phyloP scores from a whole-genome alignment of 2,888 invertebrate genomes.

The Pyrrhia umbra region DNA sequence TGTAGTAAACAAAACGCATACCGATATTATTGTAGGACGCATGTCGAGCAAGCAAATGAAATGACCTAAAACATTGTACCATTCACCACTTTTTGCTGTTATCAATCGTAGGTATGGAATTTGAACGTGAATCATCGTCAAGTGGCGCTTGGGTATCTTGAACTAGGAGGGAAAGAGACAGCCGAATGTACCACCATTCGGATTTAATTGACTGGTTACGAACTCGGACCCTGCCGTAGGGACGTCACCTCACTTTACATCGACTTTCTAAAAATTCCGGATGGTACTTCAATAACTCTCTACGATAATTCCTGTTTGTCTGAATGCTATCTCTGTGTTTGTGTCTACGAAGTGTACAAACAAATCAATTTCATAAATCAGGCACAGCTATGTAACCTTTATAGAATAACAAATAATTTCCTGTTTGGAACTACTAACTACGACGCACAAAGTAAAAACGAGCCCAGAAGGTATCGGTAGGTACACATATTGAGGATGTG shows the following conservation, averaged over 20 bases:
- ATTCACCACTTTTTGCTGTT: constrained; percentile 87
- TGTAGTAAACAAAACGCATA: constrained; percentile 76
- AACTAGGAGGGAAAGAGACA: constrained; percentile 84
- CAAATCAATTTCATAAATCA: constrained; percentile 44
- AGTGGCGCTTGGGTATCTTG: constrained; percentile 86
- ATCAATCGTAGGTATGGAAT: constrained; percentile 89
- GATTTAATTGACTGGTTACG: constrained; percentile 89
- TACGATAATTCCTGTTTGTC: constrained; percentile 78
- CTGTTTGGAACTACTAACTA: constrained; percentile 30
- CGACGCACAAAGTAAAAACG: constrained; percentile 25
- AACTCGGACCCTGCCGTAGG: constrained; percentile 87
- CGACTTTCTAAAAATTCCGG: constrained; percentile 88
- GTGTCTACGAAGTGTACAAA: constrained; percentile 39
- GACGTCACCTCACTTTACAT: constrained; percentile 86
- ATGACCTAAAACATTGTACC: constrained; percentile 83
- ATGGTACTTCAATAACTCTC: constrained; percentile 78
- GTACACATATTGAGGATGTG: constrained; percentile 42
- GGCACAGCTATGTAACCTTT: constrained; percentile 20
- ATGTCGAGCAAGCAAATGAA: constrained; percentile 79
- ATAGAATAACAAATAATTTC: constrained; percentile 31
- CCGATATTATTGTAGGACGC: constrained; percentile 70
- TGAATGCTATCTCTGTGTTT: constrained; percentile 65
- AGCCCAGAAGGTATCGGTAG: constrained; percentile 27
- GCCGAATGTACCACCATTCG: constrained; percentile 85
- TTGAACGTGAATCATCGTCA: constrained; percentile 88